phyloP scores from a whole-genome alignment of 37 sponge, comb jelly and placozoan species.

The Hormiphora californensis region DNA sequence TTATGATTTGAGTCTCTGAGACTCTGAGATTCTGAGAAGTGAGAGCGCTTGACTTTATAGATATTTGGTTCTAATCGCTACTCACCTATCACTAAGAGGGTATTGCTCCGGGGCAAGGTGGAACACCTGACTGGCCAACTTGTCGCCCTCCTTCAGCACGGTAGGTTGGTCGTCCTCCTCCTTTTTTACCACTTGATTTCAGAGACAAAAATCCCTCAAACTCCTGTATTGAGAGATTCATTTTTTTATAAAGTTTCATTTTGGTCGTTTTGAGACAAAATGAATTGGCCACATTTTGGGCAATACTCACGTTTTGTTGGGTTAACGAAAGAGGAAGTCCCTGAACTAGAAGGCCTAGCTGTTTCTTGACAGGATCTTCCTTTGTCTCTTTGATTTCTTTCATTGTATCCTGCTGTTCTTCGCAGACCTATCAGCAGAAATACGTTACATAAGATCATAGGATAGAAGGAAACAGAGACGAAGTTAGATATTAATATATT shows the following conservation, averaged over 20 bases:
- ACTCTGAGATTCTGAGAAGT: neutral
- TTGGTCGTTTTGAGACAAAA: neutral
- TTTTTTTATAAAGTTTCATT: neutral
- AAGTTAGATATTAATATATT: too few species aligned
- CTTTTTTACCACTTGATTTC: neutral
- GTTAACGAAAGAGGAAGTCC: neutral
- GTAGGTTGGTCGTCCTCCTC: conserved; percentile 21
- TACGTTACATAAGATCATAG: too few species aligned
- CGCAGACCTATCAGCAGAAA: conserved; percentile 21
- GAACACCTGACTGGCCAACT: neutral
- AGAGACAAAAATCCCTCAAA: conserved; percentile 26
- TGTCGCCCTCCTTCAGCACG: conserved; percentile 17
- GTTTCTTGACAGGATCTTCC: conserved; percentile 33
- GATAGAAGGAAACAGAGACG: too few species aligned
- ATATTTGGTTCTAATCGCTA: too few species aligned
- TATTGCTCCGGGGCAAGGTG: neutral
- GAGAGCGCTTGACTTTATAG: too few species aligned
- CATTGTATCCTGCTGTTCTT: neutral
- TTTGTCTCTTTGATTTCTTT: neutral
- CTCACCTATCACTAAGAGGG: conserved; percentile 23
- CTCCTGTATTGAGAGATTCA: conserved; percentile 21
- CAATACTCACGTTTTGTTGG: conserved; percentile 30
- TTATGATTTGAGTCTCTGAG: neutral
- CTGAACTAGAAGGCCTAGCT: neutral
- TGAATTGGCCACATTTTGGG: too few species aligned